Percentiles rank a stretch among this genome's conserved stretches.
phyloP scores from a whole-genome alignment of 1,140 invertebrate species.

The Panulirus ornatus region DNA sequence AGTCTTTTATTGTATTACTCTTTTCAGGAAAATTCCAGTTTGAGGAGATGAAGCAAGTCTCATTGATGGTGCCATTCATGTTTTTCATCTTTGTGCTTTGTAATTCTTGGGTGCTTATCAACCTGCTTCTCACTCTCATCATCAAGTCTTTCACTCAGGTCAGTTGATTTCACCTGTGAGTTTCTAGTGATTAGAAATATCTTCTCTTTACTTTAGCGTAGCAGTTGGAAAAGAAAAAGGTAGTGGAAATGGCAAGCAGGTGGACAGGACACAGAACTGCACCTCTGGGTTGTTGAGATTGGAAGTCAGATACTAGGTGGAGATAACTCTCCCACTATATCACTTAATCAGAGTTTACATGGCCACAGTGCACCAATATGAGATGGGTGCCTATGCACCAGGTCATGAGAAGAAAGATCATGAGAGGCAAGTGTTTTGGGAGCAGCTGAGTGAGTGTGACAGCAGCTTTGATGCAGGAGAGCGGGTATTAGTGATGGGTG shows the following conservation, averaged over 20 bases:
- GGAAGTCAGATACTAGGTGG: conserved; percentile 75
- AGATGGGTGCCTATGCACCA: no score
- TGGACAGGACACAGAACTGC: conserved; percentile 86
- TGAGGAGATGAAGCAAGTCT: conserved; percentile 77
- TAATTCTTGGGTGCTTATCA: conserved; percentile 81
- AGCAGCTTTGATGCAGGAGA: no score
- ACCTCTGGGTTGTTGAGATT: conserved; percentile 84
- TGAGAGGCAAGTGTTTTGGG: no score
- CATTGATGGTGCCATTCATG: conserved; percentile 79
- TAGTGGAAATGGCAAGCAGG: no score
- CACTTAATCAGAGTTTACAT: conserved; percentile 79
- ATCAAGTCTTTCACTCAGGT: conserved; percentile 80
- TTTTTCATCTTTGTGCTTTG: conserved; percentile 81
- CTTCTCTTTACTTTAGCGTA: no score
- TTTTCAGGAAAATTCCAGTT: conserved; percentile 73
- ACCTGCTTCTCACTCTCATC: conserved; percentile 82
- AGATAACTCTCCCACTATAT: conserved; percentile 36
- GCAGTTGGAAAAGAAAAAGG: no score
- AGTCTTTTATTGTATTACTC: not conserved
- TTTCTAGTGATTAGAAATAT: no score
- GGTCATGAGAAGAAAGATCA: no score
- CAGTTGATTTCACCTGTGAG: no score
- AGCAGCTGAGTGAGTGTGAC: no score
- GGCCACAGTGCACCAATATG: conserved; percentile 89
- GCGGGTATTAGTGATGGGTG: no score